Base-by-base conservation (phyloP, 2,113 vertebrate genomes). In the Thalassoma bifasciatum region DNA sequence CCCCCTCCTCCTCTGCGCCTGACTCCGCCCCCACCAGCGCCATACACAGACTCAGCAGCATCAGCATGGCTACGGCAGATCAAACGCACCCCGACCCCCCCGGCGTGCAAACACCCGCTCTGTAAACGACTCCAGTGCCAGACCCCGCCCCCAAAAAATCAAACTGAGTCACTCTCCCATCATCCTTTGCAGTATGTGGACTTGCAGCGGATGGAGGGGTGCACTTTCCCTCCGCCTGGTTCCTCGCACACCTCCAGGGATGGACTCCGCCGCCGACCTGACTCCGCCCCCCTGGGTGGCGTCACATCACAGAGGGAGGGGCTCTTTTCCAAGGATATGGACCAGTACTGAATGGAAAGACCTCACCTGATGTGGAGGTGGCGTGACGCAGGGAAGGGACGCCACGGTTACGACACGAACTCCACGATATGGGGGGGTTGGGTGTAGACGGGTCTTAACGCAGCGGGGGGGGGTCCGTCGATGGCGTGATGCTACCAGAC, bases 21-120 rank as follows among this genome's bases (percentile, higher is more conserved):
- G 71, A 75, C 81, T 83, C 83, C 75, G 19, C 83, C 72, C 81
- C 86, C 76, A 84, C 88, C 88, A 90, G 88, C 87, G 77, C 89
- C 87, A 75, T 38, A 80, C 34, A 63, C 75, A 91, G 81, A 87
- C 84, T 88, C 79, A 60, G 75, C 88, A 92, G 87, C 78, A 86
- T 91, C 88, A 87, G 91, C 90, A 91, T 92, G 91, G 88, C 91
- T 90, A 85, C 79, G 85, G 82, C 74, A 67, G 83, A 82, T 81
- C 77, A 52, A 77, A 62, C 22, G 19, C 75, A 14, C 77, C 81
- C 66, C 10, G 13, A 21, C 77, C 81, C n/a, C n/a, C n/a, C 72
- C 24, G 62, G 72, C 70, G 75, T 72, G 19, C 34, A 47, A 76
- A 83, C 84, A 47, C 87, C 85, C 69, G n/a, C 76, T 77, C 60